Base-by-base conservation (phyloP, 1,140 invertebrate genomes). In the Zaprionus camerounensis region DNA sequence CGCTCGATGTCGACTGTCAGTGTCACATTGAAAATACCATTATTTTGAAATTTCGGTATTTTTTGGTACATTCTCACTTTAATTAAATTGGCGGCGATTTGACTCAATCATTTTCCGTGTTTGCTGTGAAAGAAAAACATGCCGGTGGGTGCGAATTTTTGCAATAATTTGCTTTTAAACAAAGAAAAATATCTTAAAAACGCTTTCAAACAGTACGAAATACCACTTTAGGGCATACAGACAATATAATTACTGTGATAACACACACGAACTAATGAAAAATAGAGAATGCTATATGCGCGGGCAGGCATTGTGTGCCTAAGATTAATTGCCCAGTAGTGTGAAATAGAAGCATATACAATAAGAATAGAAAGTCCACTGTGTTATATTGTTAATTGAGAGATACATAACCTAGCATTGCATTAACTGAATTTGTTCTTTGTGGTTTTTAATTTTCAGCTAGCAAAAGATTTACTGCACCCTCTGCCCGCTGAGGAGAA, bases 401-500 rank as follows among this genome's bases (percentile, higher is more conserved):
- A 61, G 34, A 49, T n/a, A 49, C 74, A 73, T 84, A 84, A 81
- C 80, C 84, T 81, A 64, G 12, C 82, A 71, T 41, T 17, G 3
- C 6, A 20, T 53, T 36, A 11, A 57, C 53, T 81, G 7, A 66
- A 66, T 81, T 84, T 31, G 72, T 1, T 17, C 2, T 17, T 1
- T 41, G 3, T 6, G 6, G 2, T 44, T 9, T 31, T 31, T 0
- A 31, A 31, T 9, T 96, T 97, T 75, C 94, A 98, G 98, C 95
- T 99, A 93, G 98, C 98, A 79, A 97, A 96, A 94, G 99, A 99
- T 95, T 96, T 99, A 93, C 94, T 99, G 82, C 98, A 99, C 94
- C 99, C 99, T 80, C 95, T 95, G 82, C 96, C 97, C 80, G 95
- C 96, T 79, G 97, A 98, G 92, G 98, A 99, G 93, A 99, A 99